Evolutionary conservation across 2,113 vertebrate species (phyloP).

Genomic region (Phylloscopus trochilus): DNA sequence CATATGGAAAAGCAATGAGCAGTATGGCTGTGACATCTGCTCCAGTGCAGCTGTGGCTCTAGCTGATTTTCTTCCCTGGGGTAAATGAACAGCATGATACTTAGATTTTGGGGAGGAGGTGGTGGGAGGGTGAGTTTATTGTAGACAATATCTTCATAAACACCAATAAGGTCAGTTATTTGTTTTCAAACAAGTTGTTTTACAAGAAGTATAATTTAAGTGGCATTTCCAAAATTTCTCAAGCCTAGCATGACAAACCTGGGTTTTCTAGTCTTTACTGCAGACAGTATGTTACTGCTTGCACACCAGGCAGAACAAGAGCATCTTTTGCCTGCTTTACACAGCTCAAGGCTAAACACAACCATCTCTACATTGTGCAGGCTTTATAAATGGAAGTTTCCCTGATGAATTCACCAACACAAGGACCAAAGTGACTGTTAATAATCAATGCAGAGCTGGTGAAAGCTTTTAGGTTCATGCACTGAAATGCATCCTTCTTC

Average conservation of each 20-base stretch:
- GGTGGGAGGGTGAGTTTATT: not conserved
- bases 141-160: not conserved
- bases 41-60: slow-evolving; percentile 6
- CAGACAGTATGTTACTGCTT: not conserved
- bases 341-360: not conserved
- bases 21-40: not conserved
- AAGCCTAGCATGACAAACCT: not conserved
- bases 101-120: not conserved
- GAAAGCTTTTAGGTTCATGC: not conserved
- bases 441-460: not conserved
- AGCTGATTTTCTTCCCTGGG: not conserved
- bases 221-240: not conserved
- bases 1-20: not conserved
- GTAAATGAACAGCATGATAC: not conserved
- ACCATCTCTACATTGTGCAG: not conserved
- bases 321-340: not conserved
- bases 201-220: not conserved
- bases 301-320: not conserved
- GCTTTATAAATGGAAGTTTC: not conserved
- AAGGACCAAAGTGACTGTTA: not conserved
- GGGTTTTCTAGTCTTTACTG: not conserved
- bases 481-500: not conserved
- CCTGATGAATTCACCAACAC: not conserved
- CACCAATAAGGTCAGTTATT: not conserved
- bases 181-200: not conserved